phyloP scores from a whole-genome alignment of 1,140 invertebrate species.

The Idris sp. region DNA sequence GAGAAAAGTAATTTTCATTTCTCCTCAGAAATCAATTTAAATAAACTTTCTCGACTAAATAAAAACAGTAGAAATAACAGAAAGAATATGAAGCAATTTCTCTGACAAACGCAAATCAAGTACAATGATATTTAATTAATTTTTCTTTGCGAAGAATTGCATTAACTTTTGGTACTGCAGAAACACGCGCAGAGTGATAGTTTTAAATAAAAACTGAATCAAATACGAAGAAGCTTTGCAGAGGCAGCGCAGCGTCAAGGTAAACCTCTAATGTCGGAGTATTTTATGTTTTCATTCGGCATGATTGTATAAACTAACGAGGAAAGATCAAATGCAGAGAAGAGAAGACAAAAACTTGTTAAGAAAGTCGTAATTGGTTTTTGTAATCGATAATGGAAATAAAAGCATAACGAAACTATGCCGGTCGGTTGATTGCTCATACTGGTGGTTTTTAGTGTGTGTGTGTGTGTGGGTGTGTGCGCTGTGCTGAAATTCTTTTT shows the following conservation, averaged over 20 bases:
- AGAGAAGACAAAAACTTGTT: conserved; percentile 59
- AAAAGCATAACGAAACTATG: conserved; percentile 60
- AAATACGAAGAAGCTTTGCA: too few relatives aligned
- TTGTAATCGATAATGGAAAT: conserved; percentile 57
- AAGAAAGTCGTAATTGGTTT: conserved; percentile 61
- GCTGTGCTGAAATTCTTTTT: conserved; percentile 48
- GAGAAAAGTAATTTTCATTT: too few relatives aligned
- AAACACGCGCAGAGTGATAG: conserved; percentile 2
- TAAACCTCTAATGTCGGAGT: conserved; percentile 37
- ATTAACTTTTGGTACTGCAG: conserved; percentile 7
- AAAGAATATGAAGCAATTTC: background rate
- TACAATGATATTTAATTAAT: conserved; percentile 37
- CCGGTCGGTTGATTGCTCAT: conserved; percentile 57
- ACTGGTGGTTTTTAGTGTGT: conserved; percentile 50
- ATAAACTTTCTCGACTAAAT: background rate
- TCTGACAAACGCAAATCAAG: conserved; percentile 5
- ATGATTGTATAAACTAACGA: conserved; percentile 54
- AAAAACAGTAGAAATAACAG: background rate
- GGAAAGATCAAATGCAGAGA: conserved; percentile 53
- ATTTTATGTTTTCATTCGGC: conserved; percentile 44
- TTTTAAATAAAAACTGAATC: conserved; percentile 38
- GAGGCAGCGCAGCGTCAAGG: conserved; percentile 9
- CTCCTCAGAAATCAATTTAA: conserved; percentile 4
- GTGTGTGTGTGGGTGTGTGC: too few relatives aligned
- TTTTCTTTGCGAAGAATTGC: conserved; percentile 1